Evolutionary conservation across 2,888 invertebrate genomes (phyloP).

Genomic region (Dynastes maya): DNA sequence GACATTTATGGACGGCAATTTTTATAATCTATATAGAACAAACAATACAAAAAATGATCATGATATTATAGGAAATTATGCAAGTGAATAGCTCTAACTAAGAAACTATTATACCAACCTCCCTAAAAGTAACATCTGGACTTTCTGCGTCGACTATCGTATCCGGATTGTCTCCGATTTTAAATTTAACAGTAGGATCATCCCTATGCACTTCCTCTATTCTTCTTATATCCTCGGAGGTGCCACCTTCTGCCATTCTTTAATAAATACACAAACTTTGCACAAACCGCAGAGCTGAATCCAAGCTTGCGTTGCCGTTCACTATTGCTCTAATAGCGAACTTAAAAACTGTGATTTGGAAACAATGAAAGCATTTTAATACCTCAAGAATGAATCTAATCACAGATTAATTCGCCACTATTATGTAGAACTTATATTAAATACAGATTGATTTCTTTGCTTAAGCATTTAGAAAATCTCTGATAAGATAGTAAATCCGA

Average conservation of each 20-base stretch:
- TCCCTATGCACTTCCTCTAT: constrained; percentile 1
- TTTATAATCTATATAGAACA: no score
- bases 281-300: neutral
- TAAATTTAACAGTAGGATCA: constrained; percentile 32
- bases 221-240: neutral
- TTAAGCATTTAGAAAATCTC: constrained; percentile 29
- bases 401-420: constrained; percentile 46
- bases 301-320: no score
- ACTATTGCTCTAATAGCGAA: constrained; percentile 12
- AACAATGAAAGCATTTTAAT: constrained; percentile 38
- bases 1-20: no score
- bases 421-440: constrained; percentile 34
- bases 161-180: constrained; percentile 24
- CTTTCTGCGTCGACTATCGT: neutral
- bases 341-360: constrained; percentile 32
- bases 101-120: constrained; percentile 16
- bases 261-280: neutral
- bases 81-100: no score
- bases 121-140: constrained; percentile 11
- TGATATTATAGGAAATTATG: no score
- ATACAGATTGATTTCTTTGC: constrained; percentile 43
- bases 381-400: constrained; percentile 33
- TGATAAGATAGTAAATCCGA: constrained; percentile 49
- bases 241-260: constrained; percentile 19
- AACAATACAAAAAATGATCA: no score